A percentile compares a stretch with the other conserved stretches of the same genome.
Evolutionary conservation across 2,888 invertebrate species (phyloP).

Genomic region (Furcula furcula): DNA sequence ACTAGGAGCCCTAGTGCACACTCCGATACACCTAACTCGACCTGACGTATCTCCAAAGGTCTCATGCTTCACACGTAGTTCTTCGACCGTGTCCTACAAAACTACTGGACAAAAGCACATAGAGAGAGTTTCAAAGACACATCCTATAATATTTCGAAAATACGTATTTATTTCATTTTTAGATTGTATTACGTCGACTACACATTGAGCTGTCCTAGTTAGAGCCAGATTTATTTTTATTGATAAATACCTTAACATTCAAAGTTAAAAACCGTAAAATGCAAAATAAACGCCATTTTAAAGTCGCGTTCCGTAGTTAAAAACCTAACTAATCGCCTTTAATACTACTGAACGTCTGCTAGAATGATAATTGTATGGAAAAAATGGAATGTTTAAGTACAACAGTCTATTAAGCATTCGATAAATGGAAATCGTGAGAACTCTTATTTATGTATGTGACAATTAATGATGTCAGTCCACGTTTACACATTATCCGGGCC

Average conservation of each 20-base stretch:
- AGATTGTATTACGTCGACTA: conserved; percentile 58
- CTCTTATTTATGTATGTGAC: conserved; percentile 51
- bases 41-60: conserved; percentile 24
- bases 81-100: conserved; percentile 52
- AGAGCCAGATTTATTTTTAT: conserved; percentile 56
- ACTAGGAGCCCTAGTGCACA: conserved; percentile 71
- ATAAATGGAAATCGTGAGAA: conserved; percentile 45
- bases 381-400: conserved; percentile 80
- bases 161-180: conserved; percentile 57
- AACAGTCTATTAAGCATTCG: conserved; percentile 71
- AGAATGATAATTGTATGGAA: conserved; percentile 61
- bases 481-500: conserved; percentile 51
- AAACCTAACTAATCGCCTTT: conserved; percentile 60
- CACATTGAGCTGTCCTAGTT: conserved; percentile 77
- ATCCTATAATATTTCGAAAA: conserved; percentile 71
- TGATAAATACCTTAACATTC: conserved; percentile 47
- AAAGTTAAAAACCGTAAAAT: conserved; percentile 53
- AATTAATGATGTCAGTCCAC: conserved; percentile 70
- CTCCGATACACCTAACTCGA: conserved; percentile 42
- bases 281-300: conserved; percentile 56
- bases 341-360: conserved; percentile 53
- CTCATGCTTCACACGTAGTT: conserved; percentile 21
- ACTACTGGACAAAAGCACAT: conserved; percentile 79
- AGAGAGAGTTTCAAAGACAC: conserved; percentile 77
- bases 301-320: conserved; percentile 48